Evolutionary conservation across 2,888 invertebrate genomes (phyloP).

Genomic region (Cheilosia variabilis): DNA sequence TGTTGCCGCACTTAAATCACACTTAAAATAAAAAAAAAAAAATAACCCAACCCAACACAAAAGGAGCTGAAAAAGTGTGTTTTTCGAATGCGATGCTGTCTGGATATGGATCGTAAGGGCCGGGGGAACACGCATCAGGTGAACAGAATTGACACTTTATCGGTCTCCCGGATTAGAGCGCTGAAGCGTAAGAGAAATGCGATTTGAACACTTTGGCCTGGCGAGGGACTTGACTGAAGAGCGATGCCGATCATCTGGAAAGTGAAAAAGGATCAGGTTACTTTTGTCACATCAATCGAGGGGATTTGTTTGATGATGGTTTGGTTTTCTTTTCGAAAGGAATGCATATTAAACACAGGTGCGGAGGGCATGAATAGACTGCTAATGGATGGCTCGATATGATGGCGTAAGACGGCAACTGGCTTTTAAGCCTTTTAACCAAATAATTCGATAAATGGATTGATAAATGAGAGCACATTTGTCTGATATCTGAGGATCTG

Average conservation of each 20-base stretch:
- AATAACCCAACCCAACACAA: background rate
- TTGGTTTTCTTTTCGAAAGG: conserved; percentile 5
- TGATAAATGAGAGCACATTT: conserved; percentile 35
- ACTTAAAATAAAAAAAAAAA: conserved; percentile 10
- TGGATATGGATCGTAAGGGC: conserved; percentile 1
- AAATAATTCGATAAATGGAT: conserved; percentile 66
- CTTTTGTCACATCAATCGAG: conserved; percentile 18
- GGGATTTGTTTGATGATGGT: conserved; percentile 17
- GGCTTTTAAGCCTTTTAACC: conserved; percentile 50
- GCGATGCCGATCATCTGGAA: conserved; percentile 69
- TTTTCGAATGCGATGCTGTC: conserved; percentile 18
- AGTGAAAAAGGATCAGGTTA: conserved; percentile 72
- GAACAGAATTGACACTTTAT: conserved; percentile 71
- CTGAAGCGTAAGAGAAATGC: conserved; percentile 64
- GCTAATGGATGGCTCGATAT: conserved; percentile 56
- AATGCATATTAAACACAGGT: conserved; percentile 38
- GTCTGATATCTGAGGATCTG: background rate
- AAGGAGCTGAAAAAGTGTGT: conserved; percentile 7
- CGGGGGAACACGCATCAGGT: conserved; percentile 53
- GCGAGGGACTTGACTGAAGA: background rate
- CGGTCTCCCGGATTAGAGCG: conserved; percentile 61
- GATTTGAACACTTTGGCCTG: conserved; percentile 61
- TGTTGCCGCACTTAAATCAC: conserved; percentile 54
- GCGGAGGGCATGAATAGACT: conserved; percentile 28
- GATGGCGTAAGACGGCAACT: conserved; percentile 49